Conservation (phyloP, 2,888 invertebrate genomes). For the Nomada ferruginata region DNA sequence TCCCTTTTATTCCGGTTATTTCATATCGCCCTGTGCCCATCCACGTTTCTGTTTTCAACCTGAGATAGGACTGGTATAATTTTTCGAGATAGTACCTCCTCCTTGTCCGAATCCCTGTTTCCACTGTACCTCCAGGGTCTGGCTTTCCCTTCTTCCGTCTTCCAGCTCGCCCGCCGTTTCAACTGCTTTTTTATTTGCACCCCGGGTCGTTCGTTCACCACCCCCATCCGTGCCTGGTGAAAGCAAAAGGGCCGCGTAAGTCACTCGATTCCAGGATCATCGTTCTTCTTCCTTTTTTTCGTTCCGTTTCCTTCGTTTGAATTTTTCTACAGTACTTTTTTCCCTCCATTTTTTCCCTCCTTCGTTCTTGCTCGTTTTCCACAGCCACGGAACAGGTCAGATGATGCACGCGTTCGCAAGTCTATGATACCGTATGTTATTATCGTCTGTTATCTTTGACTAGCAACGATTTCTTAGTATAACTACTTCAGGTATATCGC, state of each 20-base stretch:
- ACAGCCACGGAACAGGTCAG: constrained; percentile 18
- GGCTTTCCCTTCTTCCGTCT: constrained; percentile 60
- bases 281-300: constrained; percentile 23
- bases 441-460: constrained; percentile 5
- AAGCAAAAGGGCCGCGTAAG: constrained; percentile 74
- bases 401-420: constrained; percentile 58
- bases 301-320: neutral
- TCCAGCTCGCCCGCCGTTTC: constrained; percentile 47
- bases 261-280: constrained; percentile 69
- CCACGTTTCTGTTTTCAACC: constrained; percentile 77
- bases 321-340: constrained; percentile 10
- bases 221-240: constrained; percentile 63
- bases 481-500: neutral
- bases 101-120: constrained; percentile 49
- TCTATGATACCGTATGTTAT: constrained; percentile 55
- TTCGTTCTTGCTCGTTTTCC: neutral
- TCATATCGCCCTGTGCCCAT: constrained; percentile 75
- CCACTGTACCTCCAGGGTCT: constrained; percentile 27
- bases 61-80: constrained; percentile 81
- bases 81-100: constrained; percentile 79
- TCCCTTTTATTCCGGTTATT: constrained; percentile 77
- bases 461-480: too few species aligned
- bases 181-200: constrained; percentile 42
- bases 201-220: constrained; percentile 37
- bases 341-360: constrained; percentile 4